Evolutionary conservation across 2,888 invertebrate genomes (phyloP), one percentile per base, ranked within the genome.

Genomic region (Dromius quadrimaculatus): DNA sequence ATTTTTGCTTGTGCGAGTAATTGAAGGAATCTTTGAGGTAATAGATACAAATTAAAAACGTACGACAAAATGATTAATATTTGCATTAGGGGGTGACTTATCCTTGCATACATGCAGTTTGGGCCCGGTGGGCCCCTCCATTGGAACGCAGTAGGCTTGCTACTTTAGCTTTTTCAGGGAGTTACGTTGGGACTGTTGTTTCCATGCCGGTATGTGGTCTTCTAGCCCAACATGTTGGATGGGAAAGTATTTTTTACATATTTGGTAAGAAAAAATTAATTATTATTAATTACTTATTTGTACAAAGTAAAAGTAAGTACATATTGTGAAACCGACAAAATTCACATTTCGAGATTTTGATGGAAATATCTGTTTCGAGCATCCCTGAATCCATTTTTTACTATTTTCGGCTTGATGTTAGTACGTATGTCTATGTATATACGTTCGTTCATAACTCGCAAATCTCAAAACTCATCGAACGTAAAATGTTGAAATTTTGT

Each of bases 21-120:
- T 92, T 32, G 92, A 93, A 79, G 94, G 94, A 59, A 79, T 94
- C 4, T 93, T 92, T 78, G 94, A 94, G 87, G 92, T 92, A 80
- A 78, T 73, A 54, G 2, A 23, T 13, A 45, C 17, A 38, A 38
- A 38, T n/a, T 11, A 38, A 6, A 38, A 13, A 38, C n/a, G n/a
- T 5, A 28, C 8, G 8, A 28, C 15, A 45, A n/a, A 45, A 15
- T 45, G 20, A 3, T 38, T 5, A 32, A 11, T 5, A 62, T 22
- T 45, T 61, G 15, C 28, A 20, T 45, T 74, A 92, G 91, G 92
- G 92, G 2, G 90, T 92, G 1, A 90, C 91, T 0, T 92, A 90
- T 79, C 92, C 92, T 0, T 90, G 91, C 71, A 92, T 93, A 73
- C 93, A 94, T 79, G 92, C 93, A 0, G 88, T 94, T 20, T 94